Evolutionary conservation across 2,113 vertebrate species (phyloP), one percentile per base, ranked within the genome.

Genomic region (Scartelaos histophorus): DNA sequence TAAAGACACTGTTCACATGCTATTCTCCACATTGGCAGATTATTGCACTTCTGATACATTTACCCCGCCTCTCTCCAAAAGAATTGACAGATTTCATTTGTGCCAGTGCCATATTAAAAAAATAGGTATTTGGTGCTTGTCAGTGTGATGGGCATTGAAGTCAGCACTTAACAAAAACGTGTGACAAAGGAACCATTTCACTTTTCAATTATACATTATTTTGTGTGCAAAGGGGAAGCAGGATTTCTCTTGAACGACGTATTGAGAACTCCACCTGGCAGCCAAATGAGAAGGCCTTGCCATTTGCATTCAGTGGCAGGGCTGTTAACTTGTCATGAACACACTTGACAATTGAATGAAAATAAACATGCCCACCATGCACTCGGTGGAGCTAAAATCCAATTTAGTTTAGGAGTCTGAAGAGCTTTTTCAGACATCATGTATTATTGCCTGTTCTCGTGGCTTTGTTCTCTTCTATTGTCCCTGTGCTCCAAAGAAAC

Each of bases 321-420:
- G 79, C 84, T 89, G 81, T 87, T 90, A 88, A 88, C 89, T 85
- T 91, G 88, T 89, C 91, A 88, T 78, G 80, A 78, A 78, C 43
- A 75, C 62, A 29, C 82, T 82, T 87, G 86, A 90, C 80, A 79
- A 79, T 73, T 79, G 81, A 89, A 87, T 87, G 77, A 77, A 89
- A 90, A 90, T 81, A 84, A 87, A 86, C 81, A 87, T 80, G 69
- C 78, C 69, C 66, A 86, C 79, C 73, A 69, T 83, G 79, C 69
- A 80, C 80, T 86, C 73, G 61, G 76, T 64, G 70, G 74, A 86
- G 79, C 77, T 83, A 64, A 83, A 83, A 87, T 81, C 73, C 83
- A 85, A 84, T 87, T 87, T 85, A 80, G 82, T 66, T 82, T 73
- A 61, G 69, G 53, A 61, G 68, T 80, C 66, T 77, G 69, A 75